phyloP scores from a whole-genome alignment of 2,888 invertebrate genomes.

The Hyalella azteca region DNA sequence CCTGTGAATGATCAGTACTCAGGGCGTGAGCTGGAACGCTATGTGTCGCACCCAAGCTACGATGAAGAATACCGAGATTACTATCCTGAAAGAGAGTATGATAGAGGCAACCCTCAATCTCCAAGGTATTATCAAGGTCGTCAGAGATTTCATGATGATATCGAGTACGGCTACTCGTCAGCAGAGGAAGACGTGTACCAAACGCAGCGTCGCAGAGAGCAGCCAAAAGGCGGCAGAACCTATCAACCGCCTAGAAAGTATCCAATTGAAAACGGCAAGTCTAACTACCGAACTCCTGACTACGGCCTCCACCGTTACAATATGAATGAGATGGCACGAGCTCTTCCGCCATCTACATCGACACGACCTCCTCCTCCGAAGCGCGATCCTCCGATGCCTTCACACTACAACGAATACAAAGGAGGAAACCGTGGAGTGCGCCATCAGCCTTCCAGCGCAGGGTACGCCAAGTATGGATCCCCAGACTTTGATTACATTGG shows the following conservation, averaged over 20 bases:
- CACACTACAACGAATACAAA: background rate
- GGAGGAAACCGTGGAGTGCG: background rate
- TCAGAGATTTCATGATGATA: background rate
- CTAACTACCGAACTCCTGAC: background rate
- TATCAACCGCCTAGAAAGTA: background rate
- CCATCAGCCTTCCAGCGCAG: background rate
- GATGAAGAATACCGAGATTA: background rate
- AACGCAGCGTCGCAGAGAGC: background rate
- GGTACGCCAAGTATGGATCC: background rate
- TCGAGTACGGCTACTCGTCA: background rate
- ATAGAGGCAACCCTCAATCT: background rate
- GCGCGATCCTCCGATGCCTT: background rate
- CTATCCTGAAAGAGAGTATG: background rate
- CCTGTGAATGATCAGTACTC: background rate
- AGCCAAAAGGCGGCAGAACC: background rate
- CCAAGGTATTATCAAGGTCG: background rate
- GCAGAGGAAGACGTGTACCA: background rate
- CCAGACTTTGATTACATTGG: constrained; percentile 5
- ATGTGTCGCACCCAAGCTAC: background rate
- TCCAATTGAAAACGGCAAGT: background rate
- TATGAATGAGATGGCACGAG: constrained; percentile 5
- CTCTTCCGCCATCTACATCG: background rate
- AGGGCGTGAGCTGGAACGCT: background rate
- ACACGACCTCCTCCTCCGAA: no score
- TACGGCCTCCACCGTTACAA: background rate